These are phyloP conservation scores for Agrenia bidenticulata DNA, from an alignment of 2,888 invertebrate genomes.

Conservation along the genomic window DNA sequence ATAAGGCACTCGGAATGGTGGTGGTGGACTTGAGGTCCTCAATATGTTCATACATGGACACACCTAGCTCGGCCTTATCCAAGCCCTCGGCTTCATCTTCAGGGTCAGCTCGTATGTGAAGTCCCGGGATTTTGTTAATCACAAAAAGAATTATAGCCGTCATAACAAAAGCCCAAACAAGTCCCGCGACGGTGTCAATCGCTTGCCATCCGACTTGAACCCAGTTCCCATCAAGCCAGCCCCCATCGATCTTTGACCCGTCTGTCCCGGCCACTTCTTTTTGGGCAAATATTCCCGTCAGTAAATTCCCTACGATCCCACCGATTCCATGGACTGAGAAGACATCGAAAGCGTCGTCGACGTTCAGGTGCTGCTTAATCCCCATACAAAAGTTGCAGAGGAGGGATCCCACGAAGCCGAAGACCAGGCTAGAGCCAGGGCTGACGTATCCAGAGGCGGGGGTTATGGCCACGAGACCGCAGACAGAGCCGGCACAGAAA, in stretches of 20 bases:
- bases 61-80: slow-evolving; percentile 31
- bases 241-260: slow-evolving; percentile 20
- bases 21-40: slow-evolving; percentile 42
- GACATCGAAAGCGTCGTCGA: slow-evolving; percentile 27
- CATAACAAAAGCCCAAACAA: not conserved
- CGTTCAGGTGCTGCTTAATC: not conserved
- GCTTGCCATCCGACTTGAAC: slow-evolving; percentile 36
- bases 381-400: slow-evolving; percentile 27
- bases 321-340: slow-evolving; percentile 22
- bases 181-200: slow-evolving; percentile 8
- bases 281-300: slow-evolving; percentile 33
- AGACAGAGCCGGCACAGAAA: slow-evolving; percentile 46
- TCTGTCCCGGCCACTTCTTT: slow-evolving; percentile 35
- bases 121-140: slow-evolving; percentile 44
- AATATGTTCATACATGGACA: slow-evolving; percentile 35
- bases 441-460: slow-evolving; percentile 46
- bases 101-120: slow-evolving; percentile 39
- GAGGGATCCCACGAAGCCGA: slow-evolving; percentile 33
- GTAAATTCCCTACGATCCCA: slow-evolving; percentile 31
- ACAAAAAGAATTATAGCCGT: slow-evolving; percentile 22
- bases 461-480: slow-evolving; percentile 40
- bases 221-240: slow-evolving; percentile 41
- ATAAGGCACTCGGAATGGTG: too few species aligned
- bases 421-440: slow-evolving; percentile 38
- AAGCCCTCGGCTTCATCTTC: slow-evolving; percentile 35